Conservation (phyloP, 2,797 vertebrate species). For the Hafferia zeledoni region DNA sequence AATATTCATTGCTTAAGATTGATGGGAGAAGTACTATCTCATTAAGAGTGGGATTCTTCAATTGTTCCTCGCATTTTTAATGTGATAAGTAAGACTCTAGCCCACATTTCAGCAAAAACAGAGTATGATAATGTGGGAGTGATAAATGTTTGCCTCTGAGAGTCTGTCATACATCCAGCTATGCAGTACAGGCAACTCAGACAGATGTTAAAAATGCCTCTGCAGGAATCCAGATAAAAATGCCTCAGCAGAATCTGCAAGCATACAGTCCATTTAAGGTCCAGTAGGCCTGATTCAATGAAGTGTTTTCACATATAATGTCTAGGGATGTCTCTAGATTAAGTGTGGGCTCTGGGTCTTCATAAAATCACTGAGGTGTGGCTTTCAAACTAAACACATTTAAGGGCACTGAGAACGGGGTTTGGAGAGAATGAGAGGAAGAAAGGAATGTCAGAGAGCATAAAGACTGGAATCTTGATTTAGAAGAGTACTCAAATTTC, state of each 20-base stretch:
- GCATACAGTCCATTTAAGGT: neutral
- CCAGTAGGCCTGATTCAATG: neutral
- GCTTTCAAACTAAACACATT: neutral
- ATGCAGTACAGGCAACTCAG: neutral
- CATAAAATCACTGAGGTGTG: neutral
- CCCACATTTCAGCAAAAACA: neutral
- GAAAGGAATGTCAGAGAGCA: neutral
- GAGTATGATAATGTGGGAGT: neutral
- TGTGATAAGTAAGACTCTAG: neutral
- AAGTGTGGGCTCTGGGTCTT: neutral
- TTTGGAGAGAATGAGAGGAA: neutral
- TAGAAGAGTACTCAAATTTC: neutral
- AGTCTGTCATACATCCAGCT: neutral
- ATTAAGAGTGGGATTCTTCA: neutral
- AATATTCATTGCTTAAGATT: neutral
- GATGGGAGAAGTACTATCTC: neutral
- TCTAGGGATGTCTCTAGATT: neutral
- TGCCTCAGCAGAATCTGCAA: neutral
- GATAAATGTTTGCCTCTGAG: neutral
- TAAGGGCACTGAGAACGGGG: neutral
- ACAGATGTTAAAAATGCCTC: neutral
- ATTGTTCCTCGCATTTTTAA: slow-evolving; percentile 15
- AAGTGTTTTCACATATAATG: fast-evolving
- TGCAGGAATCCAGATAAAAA: neutral
- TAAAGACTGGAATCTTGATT: neutral